Conservation (phyloP, 1,140 invertebrate genomes). For the Sweltsa coloradensis region DNA sequence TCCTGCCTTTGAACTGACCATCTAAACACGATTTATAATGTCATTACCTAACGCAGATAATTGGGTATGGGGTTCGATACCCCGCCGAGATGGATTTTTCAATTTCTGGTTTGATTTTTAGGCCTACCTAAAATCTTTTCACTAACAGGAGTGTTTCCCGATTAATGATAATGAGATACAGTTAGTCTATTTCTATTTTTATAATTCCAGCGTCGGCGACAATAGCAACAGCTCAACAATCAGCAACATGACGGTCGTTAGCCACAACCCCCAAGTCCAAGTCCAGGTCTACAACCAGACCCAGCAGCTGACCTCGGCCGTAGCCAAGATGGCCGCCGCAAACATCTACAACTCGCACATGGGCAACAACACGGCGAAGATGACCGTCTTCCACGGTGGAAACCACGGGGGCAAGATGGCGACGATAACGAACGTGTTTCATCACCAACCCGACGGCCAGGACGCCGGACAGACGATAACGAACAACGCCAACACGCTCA, state of each 20-base stretch:
- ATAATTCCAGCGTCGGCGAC: not conserved
- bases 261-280: not conserved
- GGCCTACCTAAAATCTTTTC: too few relatives aligned
- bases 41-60: too few relatives aligned
- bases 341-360: conserved; percentile 4
- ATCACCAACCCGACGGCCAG: conserved; percentile 2
- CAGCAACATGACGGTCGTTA: not conserved
- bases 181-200: too few relatives aligned
- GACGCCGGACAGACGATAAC: not conserved
- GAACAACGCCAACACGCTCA: not conserved
- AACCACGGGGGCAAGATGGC: conserved; percentile 1
- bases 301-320: not conserved
- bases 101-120: too few relatives aligned
- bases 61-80: too few relatives aligned
- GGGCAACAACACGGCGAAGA: not conserved
- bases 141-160: too few relatives aligned
- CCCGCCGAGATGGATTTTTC: too few relatives aligned
- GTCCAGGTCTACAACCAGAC: not conserved
- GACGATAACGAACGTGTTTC: conserved; percentile 5
- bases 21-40: too few relatives aligned
- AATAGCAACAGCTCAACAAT: conserved; percentile 2
- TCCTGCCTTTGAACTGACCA: too few relatives aligned
- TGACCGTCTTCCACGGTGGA: conserved; percentile 1
- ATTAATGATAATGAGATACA: too few relatives aligned
- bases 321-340: not conserved